phyloP scores from a whole-genome alignment of 2,797 vertebrate species.

The Lophius americanus region DNA sequence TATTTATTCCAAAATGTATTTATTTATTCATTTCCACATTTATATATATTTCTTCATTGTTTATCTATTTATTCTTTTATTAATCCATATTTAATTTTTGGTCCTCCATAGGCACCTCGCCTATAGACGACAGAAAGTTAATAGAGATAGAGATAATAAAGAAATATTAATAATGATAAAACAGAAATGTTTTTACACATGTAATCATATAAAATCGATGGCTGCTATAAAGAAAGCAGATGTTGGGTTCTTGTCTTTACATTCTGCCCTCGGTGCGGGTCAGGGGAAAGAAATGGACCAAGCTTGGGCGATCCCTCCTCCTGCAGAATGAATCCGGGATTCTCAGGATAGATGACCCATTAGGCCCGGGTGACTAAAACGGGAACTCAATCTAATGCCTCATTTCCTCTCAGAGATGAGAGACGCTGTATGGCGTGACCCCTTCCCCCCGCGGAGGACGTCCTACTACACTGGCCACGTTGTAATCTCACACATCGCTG shows the following conservation, averaged over 20 bases:
- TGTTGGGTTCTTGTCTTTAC: slow-evolving; percentile 13
- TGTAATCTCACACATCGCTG: slow-evolving; percentile 77
- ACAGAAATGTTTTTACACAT: slow-evolving; percentile 11
- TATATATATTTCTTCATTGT: no score
- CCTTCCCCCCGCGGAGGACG: slow-evolving; percentile 53
- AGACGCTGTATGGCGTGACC: slow-evolving; percentile 70
- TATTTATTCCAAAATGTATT: no score
- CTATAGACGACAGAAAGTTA: no score
- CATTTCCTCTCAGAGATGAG: slow-evolving; percentile 78
- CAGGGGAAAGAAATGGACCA: slow-evolving; percentile 21
- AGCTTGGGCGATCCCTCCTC: slow-evolving; percentile 37
- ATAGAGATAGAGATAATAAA: background rate
- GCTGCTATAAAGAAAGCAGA: background rate
- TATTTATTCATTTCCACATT: no score
- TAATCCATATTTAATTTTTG: no score
- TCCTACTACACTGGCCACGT: slow-evolving; percentile 36
- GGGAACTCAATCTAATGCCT: slow-evolving; percentile 79
- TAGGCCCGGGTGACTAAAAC: slow-evolving; percentile 75
- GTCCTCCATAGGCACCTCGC: no score
- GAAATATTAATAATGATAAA: background rate
- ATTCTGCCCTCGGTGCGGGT: slow-evolving; percentile 17
- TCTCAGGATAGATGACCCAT: slow-evolving; percentile 73
- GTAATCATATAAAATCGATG: slow-evolving; percentile 6
- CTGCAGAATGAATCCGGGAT: slow-evolving; percentile 42
- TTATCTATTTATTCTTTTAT: no score